Evolutionary conservation across 1,140 invertebrate species (phyloP).

Genomic region (Augochlora pura): DNA sequence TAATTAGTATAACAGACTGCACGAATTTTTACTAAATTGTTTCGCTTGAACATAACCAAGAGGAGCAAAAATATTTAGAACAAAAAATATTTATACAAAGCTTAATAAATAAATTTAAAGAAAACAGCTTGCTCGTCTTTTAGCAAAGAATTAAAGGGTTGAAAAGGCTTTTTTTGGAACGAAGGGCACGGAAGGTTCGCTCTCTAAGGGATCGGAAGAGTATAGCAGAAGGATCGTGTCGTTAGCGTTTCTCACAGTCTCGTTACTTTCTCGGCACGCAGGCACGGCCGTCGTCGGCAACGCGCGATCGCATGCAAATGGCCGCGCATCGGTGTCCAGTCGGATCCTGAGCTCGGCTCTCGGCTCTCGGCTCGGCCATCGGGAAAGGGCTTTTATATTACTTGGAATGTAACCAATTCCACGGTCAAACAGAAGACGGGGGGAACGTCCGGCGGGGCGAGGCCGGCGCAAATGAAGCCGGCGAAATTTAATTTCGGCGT

Average conservation of each 20-base stretch:
- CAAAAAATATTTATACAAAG: no score
- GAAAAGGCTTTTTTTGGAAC: no score
- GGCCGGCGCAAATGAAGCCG: conserved; percentile 57
- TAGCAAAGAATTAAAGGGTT: no score
- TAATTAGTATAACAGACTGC: no score
- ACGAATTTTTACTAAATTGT: no score
- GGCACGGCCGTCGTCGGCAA: not conserved
- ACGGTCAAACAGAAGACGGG: conserved; percentile 51
- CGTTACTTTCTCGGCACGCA: conserved; percentile 10
- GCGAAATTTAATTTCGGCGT: conserved; percentile 60
- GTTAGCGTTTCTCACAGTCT: not conserved
- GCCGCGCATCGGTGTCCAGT: conserved; percentile 2
- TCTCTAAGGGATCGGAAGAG: not conserved
- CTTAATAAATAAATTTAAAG: no score
- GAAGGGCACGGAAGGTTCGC: no score
- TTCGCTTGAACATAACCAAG: no score
- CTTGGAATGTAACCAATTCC: conserved; percentile 63
- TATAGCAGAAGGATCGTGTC: not conserved
- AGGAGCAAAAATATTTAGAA: no score
- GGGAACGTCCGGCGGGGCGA: not conserved
- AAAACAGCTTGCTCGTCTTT: no score
- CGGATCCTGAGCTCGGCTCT: not conserved
- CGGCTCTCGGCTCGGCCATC: not conserved
- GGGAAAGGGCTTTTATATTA: conserved; percentile 34
- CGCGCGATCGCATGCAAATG: conserved; percentile 12